Base-by-base conservation (phyloP, 2,113 vertebrate species). In the Ceyx melanurus region DNA sequence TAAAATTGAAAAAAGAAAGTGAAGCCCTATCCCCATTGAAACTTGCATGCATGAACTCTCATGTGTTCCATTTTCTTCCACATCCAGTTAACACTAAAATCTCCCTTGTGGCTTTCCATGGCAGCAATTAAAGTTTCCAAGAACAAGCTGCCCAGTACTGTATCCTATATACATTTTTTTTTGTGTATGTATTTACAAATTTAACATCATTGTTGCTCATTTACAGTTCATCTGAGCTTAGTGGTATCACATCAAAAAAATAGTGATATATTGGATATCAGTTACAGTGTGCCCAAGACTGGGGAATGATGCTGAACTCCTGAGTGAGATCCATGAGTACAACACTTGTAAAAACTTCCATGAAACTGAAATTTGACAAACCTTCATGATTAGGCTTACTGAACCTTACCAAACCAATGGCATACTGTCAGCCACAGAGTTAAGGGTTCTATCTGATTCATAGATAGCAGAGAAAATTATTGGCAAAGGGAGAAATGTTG, bases 81-180 rank as follows among this genome's bases (percentile, higher is more conserved):
- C 58, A 71, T 87, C 20, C 75, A 80, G 90, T 95, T 88, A 93
- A 86, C 78, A 53, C 90, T 86, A 86, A 90, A 95, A 90, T 90
- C 81, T 78, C 86, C 90, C 85, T 58, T 50, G 70, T 85, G 70
- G 45, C 35, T 83, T 57, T 86, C 89, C 65, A 25, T 28, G 43
- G 75, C 58, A 88, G 42, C 88, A 75, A 17, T 61, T n/a, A 23
- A 51, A 62, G 31, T 62, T 94, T 82, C 56, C 42, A 17, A 45
- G 9, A 45, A 57, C 35, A 12, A 92, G 66, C 61, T 73, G 77
- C 74, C 70, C 86, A n/a, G 48, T 73, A 6, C 45, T 48, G 5
- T 23, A n/a, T 43, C 5, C 16, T 68, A 31, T 45, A 8, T 67
- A 51, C 18, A 4, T 43, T 54, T 57, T 86, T 72, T 53, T 84